A percentile compares a stretch with the other conserved stretches of the same genome.
Conservation (phyloP, 2,888 invertebrate genomes). For the Leptinotarsa tumamoca region DNA sequence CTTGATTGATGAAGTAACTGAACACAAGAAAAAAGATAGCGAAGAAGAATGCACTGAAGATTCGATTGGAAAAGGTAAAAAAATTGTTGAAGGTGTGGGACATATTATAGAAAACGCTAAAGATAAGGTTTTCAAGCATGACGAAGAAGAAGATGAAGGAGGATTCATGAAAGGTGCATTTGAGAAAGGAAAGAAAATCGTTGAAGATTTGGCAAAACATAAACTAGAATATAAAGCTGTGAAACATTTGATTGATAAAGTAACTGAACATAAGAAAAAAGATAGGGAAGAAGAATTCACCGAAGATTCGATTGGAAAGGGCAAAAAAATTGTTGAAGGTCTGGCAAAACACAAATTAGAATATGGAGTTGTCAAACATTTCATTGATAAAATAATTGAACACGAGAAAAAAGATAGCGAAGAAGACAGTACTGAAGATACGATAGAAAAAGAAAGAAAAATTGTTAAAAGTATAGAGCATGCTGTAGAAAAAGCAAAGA, state of each 20-base stretch:
- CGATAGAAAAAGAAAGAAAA: background rate
- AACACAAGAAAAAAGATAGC: too few relatives aligned
- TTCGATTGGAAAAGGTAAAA: too few relatives aligned
- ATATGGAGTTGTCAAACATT: background rate
- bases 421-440: background rate
- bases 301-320: background rate
- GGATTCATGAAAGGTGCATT: background rate
- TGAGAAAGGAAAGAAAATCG: too few relatives aligned
- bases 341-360: background rate
- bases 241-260: too few relatives aligned
- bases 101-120: too few relatives aligned
- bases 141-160: too few relatives aligned
- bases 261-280: background rate
- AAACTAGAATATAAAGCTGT: too few relatives aligned
- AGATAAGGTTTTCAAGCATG: too few relatives aligned
- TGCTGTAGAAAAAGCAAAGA: background rate
- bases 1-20: too few relatives aligned
- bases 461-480: background rate
- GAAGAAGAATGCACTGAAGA: too few relatives aligned
- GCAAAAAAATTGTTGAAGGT: background rate
- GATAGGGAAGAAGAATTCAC: background rate
- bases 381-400: background rate
- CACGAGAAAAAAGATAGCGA: background rate
- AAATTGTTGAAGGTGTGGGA: too few relatives aligned
- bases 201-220: too few relatives aligned